Conservation (phyloP, 2,113 vertebrate genomes). For the Bos javanicus region DNA sequence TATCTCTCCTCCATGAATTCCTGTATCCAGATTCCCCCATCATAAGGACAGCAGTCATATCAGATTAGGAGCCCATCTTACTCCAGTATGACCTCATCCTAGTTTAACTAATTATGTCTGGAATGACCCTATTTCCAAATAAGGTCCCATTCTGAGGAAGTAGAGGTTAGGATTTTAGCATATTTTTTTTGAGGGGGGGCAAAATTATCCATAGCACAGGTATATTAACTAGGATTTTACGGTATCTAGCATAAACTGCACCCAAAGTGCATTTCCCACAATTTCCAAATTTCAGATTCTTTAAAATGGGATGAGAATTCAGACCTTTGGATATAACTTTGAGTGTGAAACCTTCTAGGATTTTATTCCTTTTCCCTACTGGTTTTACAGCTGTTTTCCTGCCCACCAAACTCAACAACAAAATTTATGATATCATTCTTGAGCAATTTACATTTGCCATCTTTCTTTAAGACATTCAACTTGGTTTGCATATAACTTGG, state of each 20-base stretch:
- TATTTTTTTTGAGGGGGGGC: accelerated
- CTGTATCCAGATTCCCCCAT: not conserved
- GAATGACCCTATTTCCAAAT: not conserved
- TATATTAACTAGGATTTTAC: not conserved
- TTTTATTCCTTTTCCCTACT: not conserved
- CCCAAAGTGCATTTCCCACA: no score
- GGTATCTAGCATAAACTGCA: not conserved
- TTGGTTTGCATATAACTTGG: not conserved
- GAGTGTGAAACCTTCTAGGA: not conserved
- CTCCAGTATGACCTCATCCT: not conserved
- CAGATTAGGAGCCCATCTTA: not conserved
- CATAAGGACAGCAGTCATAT: not conserved
- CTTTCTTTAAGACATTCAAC: not conserved
- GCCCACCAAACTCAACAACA: not conserved
- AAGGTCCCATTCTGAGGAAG: not conserved
- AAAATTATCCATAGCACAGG: not conserved
- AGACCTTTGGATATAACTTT: not conserved
- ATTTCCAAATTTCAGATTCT: not conserved
- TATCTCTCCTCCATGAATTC: no score
- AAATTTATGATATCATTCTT: not conserved
- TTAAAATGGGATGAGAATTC: not conserved
- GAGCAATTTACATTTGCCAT: not conserved
- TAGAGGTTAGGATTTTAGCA: not conserved
- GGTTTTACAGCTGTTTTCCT: not conserved
- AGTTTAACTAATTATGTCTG: not conserved